phyloP scores from a whole-genome alignment of 2,113 vertebrate genomes.

The Myotis yumanensis region DNA sequence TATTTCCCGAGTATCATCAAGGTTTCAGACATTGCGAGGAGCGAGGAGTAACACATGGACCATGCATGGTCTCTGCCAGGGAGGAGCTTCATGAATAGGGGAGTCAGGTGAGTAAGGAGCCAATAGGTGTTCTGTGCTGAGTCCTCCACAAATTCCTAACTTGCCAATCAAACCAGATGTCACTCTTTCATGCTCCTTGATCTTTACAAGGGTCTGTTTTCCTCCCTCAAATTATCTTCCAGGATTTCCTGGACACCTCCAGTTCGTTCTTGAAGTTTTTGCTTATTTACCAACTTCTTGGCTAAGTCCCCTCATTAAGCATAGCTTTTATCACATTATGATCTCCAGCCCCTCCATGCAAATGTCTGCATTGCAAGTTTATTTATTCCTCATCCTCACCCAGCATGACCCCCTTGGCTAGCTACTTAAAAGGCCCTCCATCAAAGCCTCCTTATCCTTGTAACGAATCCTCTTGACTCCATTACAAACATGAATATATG shows the following conservation, averaged over 20 bases:
- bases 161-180: background rate
- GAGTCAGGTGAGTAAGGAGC: background rate
- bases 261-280: background rate
- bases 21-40: accelerated
- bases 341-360: accelerated
- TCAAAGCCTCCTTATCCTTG: accelerated
- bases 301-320: background rate
- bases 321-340: background rate
- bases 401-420: accelerated
- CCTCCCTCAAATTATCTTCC: background rate
- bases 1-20: background rate
- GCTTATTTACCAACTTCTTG: background rate
- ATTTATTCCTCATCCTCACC: background rate
- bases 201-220: background rate
- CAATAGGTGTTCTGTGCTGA: accelerated
- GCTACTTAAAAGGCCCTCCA: background rate
- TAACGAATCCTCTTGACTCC: background rate
- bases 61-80: background rate
- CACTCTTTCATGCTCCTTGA: background rate
- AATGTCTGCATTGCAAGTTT: background rate
- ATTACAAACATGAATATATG: background rate
- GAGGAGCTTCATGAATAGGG: accelerated
- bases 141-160: background rate
- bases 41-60: accelerated
- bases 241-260: background rate